A percentile compares a stretch with the other conserved stretches of the same genome.
Conservation (phyloP, 92 coral and sea anemone genomes). For the Palythoa grandis region DNA sequence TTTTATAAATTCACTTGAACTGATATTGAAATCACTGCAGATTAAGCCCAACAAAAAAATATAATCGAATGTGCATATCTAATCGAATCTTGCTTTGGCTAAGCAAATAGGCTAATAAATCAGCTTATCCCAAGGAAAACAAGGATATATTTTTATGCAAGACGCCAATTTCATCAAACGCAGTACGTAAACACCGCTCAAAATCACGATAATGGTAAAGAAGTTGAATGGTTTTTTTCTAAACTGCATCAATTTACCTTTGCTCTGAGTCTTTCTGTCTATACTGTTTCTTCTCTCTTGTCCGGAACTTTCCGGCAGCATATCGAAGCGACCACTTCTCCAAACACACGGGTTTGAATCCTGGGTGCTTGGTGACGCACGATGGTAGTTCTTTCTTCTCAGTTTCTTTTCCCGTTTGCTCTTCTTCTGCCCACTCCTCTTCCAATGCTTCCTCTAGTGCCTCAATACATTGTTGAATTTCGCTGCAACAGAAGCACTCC, state of each 20-base stretch:
- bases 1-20: neutral
- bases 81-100: conserved; percentile 9
- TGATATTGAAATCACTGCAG: conserved; percentile 30
- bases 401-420: conserved; percentile 3
- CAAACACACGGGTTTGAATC: conserved; percentile 30
- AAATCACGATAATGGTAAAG: conserved; percentile 10
- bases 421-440: conserved; percentile 38
- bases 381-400: conserved; percentile 12
- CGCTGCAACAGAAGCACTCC: conserved; percentile 30
- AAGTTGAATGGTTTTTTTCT: conserved; percentile 2
- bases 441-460: conserved; percentile 31
- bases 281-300: conserved; percentile 32
- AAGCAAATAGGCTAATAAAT: conserved; percentile 4
- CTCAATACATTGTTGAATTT: conserved; percentile 23
- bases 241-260: conserved; percentile 13
- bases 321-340: conserved; percentile 37
- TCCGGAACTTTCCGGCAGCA: conserved; percentile 23
- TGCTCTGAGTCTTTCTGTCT: conserved; percentile 38
- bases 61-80: conserved; percentile 11
- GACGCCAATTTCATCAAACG: conserved; percentile 25
- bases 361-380: conserved; percentile 32
- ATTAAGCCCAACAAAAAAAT: conserved; percentile 21
- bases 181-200: conserved; percentile 22
- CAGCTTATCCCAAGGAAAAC: neutral
- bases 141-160: conserved; percentile 3